Base-by-base conservation (phyloP, 1,140 invertebrate species). In the Brachionus rotundiformis region DNA sequence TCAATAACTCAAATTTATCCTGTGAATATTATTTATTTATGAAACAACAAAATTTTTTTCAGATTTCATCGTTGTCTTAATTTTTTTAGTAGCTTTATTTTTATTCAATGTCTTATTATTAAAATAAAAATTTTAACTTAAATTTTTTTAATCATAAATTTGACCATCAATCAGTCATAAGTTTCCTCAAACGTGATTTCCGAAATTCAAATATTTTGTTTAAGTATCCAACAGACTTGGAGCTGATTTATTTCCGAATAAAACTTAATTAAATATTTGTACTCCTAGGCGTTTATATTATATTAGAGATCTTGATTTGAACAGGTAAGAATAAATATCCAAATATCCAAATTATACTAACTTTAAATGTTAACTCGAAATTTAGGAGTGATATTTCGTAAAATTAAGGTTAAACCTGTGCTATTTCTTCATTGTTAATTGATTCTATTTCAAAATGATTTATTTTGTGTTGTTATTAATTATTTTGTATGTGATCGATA, bases 1-100 rank as follows among this genome's bases (percentile, higher is more conserved):
- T 68, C 63, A 33, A 68, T 68, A 33, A 68, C 63, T 33, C 27
- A 68, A 19, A 19, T 68, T 36, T 68, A 68, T 68, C 63, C 63
- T 68, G 63, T 68, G 63, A 68, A 68, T 68, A 68, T 36, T 68
- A 33, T 68, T 68, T 36, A 33, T 63, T 63, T 33, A 68, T 19
- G n/a, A 8, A 1, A 54, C 5, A 54, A 63, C 7, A 10, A 3
- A 63, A 63, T 29, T 63, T 27, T n/a, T n/a, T 63, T 63, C 10
- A 63, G 29, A 29, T 29, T 29, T 29, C 11, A 63, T 27, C 16
- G 16, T 19, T 33, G 63, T 68, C n/a, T 63, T 68, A 4, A n/a
- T 19, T 39, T 16, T 68, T 19, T 68, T 68, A 19, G 31, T 39
- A 68, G 27, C 19, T 68, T 33, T 16, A 33, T 68, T 68, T 63